phyloP scores from a whole-genome alignment of 2,797 vertebrate species.

The Megalops cyprinoides region DNA sequence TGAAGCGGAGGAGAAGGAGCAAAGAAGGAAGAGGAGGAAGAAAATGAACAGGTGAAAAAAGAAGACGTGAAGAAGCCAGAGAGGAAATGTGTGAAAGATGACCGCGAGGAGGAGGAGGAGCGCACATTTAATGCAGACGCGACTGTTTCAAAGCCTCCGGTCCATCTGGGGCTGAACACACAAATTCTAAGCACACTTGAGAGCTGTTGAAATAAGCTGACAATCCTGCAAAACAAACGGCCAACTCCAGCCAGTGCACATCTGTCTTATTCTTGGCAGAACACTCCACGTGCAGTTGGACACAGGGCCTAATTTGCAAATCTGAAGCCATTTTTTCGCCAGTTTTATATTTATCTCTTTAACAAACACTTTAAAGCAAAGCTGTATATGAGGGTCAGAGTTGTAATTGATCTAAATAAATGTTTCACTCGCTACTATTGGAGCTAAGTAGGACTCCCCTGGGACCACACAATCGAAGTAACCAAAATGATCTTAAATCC shows the following conservation, averaged over 20 bases:
- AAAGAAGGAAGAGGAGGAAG: too few relatives aligned
- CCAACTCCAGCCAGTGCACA: neutral
- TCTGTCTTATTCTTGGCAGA: slow-evolving; percentile 27
- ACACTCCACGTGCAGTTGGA: neutral
- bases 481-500: neutral
- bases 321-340: slow-evolving; percentile 1
- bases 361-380: neutral
- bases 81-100: too few relatives aligned
- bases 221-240: slow-evolving; percentile 20
- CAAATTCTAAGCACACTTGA: neutral
- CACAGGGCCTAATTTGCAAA: neutral
- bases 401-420: neutral
- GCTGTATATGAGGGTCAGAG: neutral
- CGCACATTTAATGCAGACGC: too few relatives aligned
- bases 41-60: too few relatives aligned
- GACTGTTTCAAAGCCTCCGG: neutral
- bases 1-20: too few relatives aligned
- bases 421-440: neutral
- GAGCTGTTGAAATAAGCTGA: slow-evolving; percentile 7
- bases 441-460: neutral
- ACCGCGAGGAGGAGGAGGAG: too few relatives aligned
- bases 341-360: neutral
- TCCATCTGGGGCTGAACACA: neutral
- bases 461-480: neutral
- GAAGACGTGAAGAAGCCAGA: too few relatives aligned